Evolutionary conservation across 2,797 vertebrate genomes (phyloP).

Genomic region (Labeo calbasu): DNA sequence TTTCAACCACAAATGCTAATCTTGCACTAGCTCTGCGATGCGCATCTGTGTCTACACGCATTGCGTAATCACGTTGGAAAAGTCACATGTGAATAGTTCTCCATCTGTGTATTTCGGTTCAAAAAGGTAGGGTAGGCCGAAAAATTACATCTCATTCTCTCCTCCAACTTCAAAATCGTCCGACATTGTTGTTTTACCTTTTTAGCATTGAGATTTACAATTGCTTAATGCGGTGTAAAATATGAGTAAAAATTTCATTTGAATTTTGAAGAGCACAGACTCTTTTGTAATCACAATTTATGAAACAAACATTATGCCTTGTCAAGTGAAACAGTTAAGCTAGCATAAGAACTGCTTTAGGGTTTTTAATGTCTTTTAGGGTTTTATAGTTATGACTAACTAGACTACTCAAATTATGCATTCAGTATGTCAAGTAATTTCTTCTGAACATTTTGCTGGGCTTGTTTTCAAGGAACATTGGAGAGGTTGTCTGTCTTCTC

Average conservation of each 20-base stretch:
- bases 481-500: not conserved
- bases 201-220: conserved; percentile 49
- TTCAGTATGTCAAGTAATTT: not conserved
- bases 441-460: not conserved
- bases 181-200: not conserved
- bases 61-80: no score
- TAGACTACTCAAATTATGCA: not conserved
- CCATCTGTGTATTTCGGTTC: no score
- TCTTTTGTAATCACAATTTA: conserved; percentile 42
- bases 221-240: conserved; percentile 33
- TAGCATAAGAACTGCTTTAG: conserved; percentile 24
- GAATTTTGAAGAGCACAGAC: conserved; percentile 44
- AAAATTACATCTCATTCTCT: no score
- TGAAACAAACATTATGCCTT: conserved; percentile 44
- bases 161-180: no score
- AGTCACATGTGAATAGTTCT: no score
- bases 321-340: conserved; percentile 41
- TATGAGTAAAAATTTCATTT: conserved; percentile 49
- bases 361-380: conserved; percentile 11
- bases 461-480: not conserved
- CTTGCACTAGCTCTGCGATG: no score
- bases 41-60: no score
- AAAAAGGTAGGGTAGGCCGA: no score
- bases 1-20: no score
- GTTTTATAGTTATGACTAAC: not conserved